Conservation (phyloP, 2,888 invertebrate species). For the Clepsis dumicolana region DNA sequence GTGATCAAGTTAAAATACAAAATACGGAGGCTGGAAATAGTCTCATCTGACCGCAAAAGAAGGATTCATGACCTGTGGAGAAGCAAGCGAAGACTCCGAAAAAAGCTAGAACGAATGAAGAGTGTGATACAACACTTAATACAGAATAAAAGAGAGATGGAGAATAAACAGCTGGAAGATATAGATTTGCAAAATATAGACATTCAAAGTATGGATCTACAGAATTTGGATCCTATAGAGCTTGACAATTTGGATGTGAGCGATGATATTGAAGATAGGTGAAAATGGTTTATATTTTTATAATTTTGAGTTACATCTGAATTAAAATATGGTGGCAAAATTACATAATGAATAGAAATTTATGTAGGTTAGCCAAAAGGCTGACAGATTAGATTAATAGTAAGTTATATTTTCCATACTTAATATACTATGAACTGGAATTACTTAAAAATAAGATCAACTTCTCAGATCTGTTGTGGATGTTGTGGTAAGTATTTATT, state of each 20-base stretch:
- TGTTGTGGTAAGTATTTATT: no score
- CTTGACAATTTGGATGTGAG: conserved; percentile 9
- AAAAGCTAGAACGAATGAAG: conserved; percentile 65
- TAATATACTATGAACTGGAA: no score
- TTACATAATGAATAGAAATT: no score
- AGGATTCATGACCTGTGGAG: conserved; percentile 69
- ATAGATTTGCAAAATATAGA: conserved; percentile 25
- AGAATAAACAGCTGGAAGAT: conserved; percentile 19
- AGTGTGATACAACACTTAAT: conserved; percentile 67
- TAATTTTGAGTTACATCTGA: background rate
- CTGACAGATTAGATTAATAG: no score
- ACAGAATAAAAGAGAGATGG: conserved; percentile 54
- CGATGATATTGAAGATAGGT: background rate
- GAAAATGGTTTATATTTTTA: background rate
- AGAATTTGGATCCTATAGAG: conserved; percentile 1
- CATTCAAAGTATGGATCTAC: conserved; percentile 12
- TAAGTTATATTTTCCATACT: no score
- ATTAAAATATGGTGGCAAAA: background rate
- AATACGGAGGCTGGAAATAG: conserved; percentile 65
- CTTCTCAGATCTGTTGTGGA: no score
- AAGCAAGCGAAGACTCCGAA: conserved; percentile 58
- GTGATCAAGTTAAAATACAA: conserved; percentile 68
- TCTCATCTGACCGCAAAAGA: conserved; percentile 66
- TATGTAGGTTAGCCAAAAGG: no score
- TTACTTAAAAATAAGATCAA: no score